Evolutionary conservation across 2,888 invertebrate species (phyloP), one percentile per base, ranked within the genome.

Genomic region (Dermolepida albohirtum): DNA sequence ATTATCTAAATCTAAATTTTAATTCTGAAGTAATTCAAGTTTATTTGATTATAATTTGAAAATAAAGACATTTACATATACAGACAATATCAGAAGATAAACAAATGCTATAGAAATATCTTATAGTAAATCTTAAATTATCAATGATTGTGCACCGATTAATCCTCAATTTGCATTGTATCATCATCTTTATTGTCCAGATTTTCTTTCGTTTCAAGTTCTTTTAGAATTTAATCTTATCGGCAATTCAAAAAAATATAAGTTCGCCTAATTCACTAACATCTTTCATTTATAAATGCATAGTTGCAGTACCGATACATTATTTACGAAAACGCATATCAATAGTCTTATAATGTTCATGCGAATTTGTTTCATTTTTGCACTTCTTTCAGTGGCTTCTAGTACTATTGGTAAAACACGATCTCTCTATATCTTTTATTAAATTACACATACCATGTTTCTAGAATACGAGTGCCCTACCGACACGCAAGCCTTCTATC

Each of bases 401-500:
- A 14, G 27, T 27, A 29, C 59, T 44, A 1, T 59, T 14, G 59
- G 59, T 59, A 59, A 59, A n/a, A 1, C 10, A 47, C 44, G 0
- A 5, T 27, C 14, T 5, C 10, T 1, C 7, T 11, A n/a, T 43
- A 14, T 11, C 10, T 50, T 50, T 27, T 22, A 50, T 7, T 10
- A 50, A 11, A 8, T 50, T 47, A 16, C 4, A 47, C 5, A 14
- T 4, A 14, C 4, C 1, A 16, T 50, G 27, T 17, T 16, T 50
- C 41, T 41, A 66, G 66, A 66, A 1, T 66, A 17, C 10, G 14
- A 50, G 4, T 66, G 66, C 11, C 59, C 66, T 10, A 17, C 39
- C 10, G n/a, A 40, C 8, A 41, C 40, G 10, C 57, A 59, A 27
- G 12, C 5, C n/a, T 59, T 66, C 43, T 59, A 29, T 8, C 10